Evolutionary conservation across 2,113 vertebrate genomes (phyloP).

Genomic region (Myrmecobius fasciatus): DNA sequence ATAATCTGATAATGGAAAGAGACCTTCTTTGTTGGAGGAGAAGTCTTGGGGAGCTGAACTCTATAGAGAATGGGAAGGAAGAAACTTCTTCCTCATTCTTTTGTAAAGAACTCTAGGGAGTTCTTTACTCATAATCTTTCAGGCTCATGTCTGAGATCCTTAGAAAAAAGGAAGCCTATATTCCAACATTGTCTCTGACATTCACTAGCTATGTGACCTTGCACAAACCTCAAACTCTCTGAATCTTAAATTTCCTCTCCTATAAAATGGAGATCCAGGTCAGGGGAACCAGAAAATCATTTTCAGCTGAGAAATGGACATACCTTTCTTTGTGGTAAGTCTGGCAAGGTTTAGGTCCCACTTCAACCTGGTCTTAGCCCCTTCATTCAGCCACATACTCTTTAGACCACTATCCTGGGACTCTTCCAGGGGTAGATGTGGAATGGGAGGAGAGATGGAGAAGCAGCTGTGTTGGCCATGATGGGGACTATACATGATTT

Average conservation of each 20-base stretch:
- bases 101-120: not conserved
- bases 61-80: slow-evolving; percentile 10
- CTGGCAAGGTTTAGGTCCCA: not conserved
- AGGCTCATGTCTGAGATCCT: not conserved
- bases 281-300: slow-evolving; percentile 12
- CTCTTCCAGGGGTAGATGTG: slow-evolving; percentile 2
- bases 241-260: not conserved
- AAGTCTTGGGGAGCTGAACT: not conserved
- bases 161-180: not conserved
- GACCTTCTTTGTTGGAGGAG: not conserved
- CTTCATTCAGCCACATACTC: not conserved
- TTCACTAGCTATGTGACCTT: not conserved
- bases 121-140: not conserved
- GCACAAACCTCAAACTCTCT: not conserved
- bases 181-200: not conserved
- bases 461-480: not conserved
- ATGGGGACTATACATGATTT: not conserved
- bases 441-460: not conserved
- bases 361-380: not conserved
- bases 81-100: not conserved
- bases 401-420: slow-evolving; percentile 23
- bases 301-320: not conserved
- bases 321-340: not conserved
- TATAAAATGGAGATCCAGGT: not conserved
- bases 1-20: not conserved